Evolutionary conservation across 35 echinoderm and acorn worm species (phyloP).

Genomic region (Acanthaster planci): DNA sequence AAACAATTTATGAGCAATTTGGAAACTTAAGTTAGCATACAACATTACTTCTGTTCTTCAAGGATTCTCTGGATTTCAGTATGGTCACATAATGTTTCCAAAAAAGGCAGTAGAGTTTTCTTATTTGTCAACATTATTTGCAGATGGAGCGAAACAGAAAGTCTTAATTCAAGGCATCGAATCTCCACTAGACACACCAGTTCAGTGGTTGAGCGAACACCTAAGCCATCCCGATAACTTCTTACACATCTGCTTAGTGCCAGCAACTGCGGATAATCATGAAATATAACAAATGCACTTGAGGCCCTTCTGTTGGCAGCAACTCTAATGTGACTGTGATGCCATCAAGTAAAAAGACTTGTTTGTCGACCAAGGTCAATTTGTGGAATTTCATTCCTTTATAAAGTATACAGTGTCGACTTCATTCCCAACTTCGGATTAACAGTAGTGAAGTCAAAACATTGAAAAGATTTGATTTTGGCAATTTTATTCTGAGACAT

Average conservation of each 20-base stretch:
- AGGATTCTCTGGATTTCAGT: too few species aligned
- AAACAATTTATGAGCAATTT: too few species aligned
- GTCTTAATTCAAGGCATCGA: constrained; percentile 91
- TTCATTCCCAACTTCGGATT: neutral
- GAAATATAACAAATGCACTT: neutral
- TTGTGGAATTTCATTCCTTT: neutral
- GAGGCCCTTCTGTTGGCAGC: too few species aligned
- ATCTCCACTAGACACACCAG: constrained; percentile 76
- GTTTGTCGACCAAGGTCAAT: neutral
- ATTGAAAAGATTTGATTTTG: too few species aligned
- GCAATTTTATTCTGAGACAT: too few species aligned
- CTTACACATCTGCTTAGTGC: constrained; percentile 78
- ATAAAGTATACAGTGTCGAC: neutral
- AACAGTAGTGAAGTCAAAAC: too few species aligned
- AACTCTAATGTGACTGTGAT: too few species aligned
- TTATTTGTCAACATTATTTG: neutral
- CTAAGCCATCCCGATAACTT: constrained; percentile 98
- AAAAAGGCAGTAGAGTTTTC: too few species aligned
- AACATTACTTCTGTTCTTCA: too few species aligned
- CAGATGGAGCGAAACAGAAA: constrained; percentile 34
- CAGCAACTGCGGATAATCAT: neutral
- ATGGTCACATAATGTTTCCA: too few species aligned
- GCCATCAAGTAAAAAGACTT: too few species aligned
- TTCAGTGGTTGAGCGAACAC: constrained; percentile 97
- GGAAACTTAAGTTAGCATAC: too few species aligned